Evolutionary conservation across 2,113 vertebrate genomes (phyloP), one percentile per base, ranked within the genome.

Genomic region (Numenius arquata): DNA sequence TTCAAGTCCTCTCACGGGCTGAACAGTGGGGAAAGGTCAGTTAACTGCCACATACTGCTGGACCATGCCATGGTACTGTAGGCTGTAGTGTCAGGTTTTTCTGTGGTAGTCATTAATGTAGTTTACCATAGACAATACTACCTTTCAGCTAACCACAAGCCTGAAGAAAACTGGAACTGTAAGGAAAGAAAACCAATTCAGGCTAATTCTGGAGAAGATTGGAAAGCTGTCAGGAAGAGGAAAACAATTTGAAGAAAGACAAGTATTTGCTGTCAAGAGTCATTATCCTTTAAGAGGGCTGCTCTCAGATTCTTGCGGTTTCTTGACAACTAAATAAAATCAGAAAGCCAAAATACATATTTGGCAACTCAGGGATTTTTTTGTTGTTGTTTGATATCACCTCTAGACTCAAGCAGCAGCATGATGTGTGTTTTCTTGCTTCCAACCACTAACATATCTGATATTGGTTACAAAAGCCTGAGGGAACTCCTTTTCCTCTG

Each of bases 271-370:
- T 96, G 93, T 96, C 93, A 90, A 88, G 67, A 29, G 4, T 67
- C 4, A 6, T 95, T 96, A 92, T 78, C 72, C 63, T 90, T 76
- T 85, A 83, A 88, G 75, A 90, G 45, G 29, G 15, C 50, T 84
- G 47, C 43, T 90, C 47, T 63, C 23, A 14, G 55, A 71, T 93
- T 88, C 63, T 93, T 32, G 5, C 8, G 4, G 38, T 68, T 93
- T 86, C 79, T 72, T 96, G 90, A 95, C 88, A 95, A 89, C 85
- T 81, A 90, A 93, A 96, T 93, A 71, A 94, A 93, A 94, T 83
- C 79, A 82, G 80, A 67, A 91, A 94, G 59, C 85, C 75, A 88
- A 94, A 96, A 91, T 80, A 77, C 27, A 48, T 86, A 88, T 89
- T 94, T 92, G 90, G 82, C 32, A 93, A 74, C 34, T 52, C 11